A percentile compares a stretch with the other conserved stretches of the same genome.
These are phyloP conservation scores for Chrysopilus asiliformis DNA, from an alignment of 2,888 invertebrate species.

Conservation along the genomic window DNA sequence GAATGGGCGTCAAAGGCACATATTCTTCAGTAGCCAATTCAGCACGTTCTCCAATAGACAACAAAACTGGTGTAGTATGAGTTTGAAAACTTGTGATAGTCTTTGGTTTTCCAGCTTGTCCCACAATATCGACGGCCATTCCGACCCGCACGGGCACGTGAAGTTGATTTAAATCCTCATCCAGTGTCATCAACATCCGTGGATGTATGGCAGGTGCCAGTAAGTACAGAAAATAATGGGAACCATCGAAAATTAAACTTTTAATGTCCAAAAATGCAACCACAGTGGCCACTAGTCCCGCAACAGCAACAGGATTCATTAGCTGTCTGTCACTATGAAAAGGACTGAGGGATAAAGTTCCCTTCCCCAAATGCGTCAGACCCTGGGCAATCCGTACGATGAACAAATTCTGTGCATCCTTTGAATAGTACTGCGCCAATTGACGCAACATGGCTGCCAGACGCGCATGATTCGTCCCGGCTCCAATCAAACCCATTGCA, in stretches of 20 bases:
- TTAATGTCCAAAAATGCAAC: slow-evolving; percentile 88
- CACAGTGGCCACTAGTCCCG: slow-evolving; percentile 74
- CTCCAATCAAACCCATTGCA: slow-evolving; percentile 88
- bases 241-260: slow-evolving; percentile 79
- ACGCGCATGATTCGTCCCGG: slow-evolving; percentile 67
- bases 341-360: slow-evolving; percentile 84
- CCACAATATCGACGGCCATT: slow-evolving; percentile 90
- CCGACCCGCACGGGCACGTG: slow-evolving; percentile 79
- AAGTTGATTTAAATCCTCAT: slow-evolving; percentile 77
- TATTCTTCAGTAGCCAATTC: slow-evolving; percentile 95
- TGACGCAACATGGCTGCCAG: slow-evolving; percentile 90
- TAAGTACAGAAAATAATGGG: slow-evolving; percentile 84
- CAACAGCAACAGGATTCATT: slow-evolving; percentile 81
- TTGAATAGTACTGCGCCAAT: slow-evolving; percentile 87
- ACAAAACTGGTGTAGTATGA: slow-evolving; percentile 90
- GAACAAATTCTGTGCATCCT: slow-evolving; percentile 86
- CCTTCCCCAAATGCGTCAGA: slow-evolving; percentile 89
- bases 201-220: slow-evolving; percentile 96
- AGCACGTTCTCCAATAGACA: slow-evolving; percentile 87
- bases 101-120: slow-evolving; percentile 94
- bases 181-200: slow-evolving; percentile 88
- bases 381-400: slow-evolving; percentile 91
- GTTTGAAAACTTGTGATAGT: slow-evolving; percentile 97
- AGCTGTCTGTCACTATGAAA: slow-evolving; percentile 87
- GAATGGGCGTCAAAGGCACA: slow-evolving; percentile 72